These are phyloP conservation scores for Ceyx melanurus DNA, from an alignment of 2,113 vertebrate genomes.

Conservation along the genomic window DNA sequence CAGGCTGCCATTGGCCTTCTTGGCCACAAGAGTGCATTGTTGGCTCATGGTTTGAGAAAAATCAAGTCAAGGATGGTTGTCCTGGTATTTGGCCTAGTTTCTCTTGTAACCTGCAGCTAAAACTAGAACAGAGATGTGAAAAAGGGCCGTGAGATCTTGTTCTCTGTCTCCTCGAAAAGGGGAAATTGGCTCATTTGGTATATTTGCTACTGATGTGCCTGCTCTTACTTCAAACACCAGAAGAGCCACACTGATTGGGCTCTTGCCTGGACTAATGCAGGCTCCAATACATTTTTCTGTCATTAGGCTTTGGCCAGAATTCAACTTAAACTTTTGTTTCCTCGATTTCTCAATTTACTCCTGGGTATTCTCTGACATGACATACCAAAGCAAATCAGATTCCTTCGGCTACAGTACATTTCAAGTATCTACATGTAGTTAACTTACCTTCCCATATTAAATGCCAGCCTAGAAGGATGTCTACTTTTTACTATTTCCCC, in stretches of 20 bases:
- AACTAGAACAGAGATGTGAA: not conserved
- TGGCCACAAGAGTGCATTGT: no score
- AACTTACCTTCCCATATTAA: not conserved
- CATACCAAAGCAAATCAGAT: not conserved
- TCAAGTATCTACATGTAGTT: not conserved
- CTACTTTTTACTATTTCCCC: not conserved
- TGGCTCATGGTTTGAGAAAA: not conserved
- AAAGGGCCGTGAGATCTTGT: not conserved
- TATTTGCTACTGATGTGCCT: not conserved
- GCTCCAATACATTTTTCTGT: not conserved
- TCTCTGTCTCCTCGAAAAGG: not conserved
- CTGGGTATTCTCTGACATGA: not conserved
- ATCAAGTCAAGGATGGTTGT: not conserved
- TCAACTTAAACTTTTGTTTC: not conserved
- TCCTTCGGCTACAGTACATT: not conserved
- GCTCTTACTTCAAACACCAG: not conserved
- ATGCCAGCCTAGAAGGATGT: not conserved
- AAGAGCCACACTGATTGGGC: rapidly evolving
- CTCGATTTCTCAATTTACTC: not conserved
- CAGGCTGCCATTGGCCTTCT: no score
- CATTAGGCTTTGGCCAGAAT: not conserved
- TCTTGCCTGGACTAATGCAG: not conserved
- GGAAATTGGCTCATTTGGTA: not conserved
- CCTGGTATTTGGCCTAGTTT: not conserved
- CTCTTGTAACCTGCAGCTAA: not conserved